Percentiles rank a stretch among this genome's conserved stretches.
Evolutionary conservation across 2,113 vertebrate genomes (phyloP).

Genomic region (Phalacrocorax brasilianus): DNA sequence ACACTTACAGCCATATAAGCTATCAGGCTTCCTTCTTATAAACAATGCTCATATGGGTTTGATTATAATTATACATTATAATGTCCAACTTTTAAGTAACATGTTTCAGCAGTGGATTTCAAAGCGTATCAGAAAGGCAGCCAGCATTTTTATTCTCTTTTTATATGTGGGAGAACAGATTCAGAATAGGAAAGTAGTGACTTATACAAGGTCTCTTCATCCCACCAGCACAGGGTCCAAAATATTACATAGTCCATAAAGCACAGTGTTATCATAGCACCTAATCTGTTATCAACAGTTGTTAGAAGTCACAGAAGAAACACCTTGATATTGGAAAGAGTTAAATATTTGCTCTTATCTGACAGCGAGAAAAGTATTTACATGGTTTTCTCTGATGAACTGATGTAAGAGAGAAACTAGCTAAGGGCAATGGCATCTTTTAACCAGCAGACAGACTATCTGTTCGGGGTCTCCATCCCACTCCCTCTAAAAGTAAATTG

Average conservation of each 20-base stretch:
- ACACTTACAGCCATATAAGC: background rate
- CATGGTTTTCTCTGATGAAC: background rate
- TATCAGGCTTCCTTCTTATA: background rate
- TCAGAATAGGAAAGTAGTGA: background rate
- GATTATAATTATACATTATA: constrained; percentile 11
- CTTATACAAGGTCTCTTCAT: background rate
- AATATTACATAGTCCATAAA: background rate
- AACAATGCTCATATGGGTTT: background rate
- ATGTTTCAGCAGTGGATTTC: background rate
- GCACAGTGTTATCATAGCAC: background rate
- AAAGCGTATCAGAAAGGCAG: background rate
- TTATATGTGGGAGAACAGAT: background rate
- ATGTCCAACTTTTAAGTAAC: background rate
- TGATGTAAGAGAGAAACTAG: background rate
- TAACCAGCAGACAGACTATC: background rate
- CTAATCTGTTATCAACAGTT: background rate
- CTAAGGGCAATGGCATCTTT: background rate
- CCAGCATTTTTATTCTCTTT: background rate
- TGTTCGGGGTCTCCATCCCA: background rate
- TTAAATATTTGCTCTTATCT: background rate
- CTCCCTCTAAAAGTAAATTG: background rate
- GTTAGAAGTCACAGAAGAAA: background rate
- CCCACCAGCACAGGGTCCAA: background rate
- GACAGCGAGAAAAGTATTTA: background rate
- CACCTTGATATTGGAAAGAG: background rate